Evolutionary conservation across 2,888 invertebrate species (phyloP), one percentile per base, ranked within the genome.

Genomic region (Diaphora mendica): DNA sequence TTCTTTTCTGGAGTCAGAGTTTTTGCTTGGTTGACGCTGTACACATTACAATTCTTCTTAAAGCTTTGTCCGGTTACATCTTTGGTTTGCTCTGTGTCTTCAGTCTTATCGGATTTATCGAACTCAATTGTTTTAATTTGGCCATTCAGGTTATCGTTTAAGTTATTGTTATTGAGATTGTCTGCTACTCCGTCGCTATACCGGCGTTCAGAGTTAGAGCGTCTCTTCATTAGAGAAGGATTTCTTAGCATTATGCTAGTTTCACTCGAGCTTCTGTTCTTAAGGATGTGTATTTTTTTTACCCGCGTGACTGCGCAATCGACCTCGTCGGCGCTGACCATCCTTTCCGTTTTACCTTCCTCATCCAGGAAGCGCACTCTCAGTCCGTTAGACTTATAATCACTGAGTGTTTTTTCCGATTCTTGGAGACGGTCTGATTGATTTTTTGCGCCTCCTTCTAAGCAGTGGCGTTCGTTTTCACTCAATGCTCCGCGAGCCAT

Each of bases 241-340:
- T 95, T 94, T 73, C 96, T 90, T 70, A 96, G 83, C 71, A 96
- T 85, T 70, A 96, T 92, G 84, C 96, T 96, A 44, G 96, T 95
- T 80, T 96, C 96, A 79, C 96, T 96, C 7, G 95, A 96, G 85
- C 96, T 95, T 77, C 96, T 91, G 84, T 95, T 96, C 80, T 96
- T 96, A 17, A 95, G 90, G 72, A 96, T 93, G 84, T 96, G 96
- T 78, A 96, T 93, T 87, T 96, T 96, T 81, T 94, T 95, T 75
- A 95, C 94, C 68, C 92, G 88, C 82, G 95, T 84, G 81, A 96
- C 87, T 79, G 95, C 87, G 86, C 91, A 91, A 87, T 96, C 95
- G 39, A 95, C 91, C 86, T 94, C 94, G 83, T 96, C 95, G 23
- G 96, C 88, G 85, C 92, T 95, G 73, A 95, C 92, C 82, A 91